Percentiles rank a stretch among this genome's conserved stretches.
These are phyloP conservation scores for Lutjanus argentimaculatus DNA, from an alignment of 2,797 vertebrate genomes.

Conservation along the genomic window DNA sequence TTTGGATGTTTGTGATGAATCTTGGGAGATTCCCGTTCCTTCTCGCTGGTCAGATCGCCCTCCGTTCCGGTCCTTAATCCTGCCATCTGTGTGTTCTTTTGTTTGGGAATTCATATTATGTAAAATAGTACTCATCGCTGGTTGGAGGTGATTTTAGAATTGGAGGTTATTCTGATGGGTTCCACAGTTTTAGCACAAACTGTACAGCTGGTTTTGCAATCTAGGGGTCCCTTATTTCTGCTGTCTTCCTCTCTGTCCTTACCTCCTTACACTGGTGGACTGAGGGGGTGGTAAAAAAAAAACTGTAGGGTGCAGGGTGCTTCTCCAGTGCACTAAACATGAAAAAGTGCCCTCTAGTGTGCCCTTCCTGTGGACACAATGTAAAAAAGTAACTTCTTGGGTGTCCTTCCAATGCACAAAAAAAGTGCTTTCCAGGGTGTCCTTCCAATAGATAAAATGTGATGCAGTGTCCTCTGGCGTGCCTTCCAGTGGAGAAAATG, in stretches of 20 bases:
- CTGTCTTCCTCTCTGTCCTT: neutral
- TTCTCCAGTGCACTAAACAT: no score
- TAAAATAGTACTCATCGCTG: neutral
- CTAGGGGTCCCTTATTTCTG: neutral
- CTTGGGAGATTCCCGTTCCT: conserved; percentile 15
- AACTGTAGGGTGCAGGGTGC: no score
- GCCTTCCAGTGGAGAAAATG: no score
- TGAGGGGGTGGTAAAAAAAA: no score
- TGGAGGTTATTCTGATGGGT: conserved; percentile 11
- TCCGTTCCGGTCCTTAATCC: conserved; percentile 30
- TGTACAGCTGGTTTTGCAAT: neutral
- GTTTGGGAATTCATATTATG: conserved; percentile 35
- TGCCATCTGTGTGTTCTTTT: conserved; percentile 46
- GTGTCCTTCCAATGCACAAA: no score
- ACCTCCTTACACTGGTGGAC: neutral
- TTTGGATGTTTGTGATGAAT: conserved; percentile 30
- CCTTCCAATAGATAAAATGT: no score
- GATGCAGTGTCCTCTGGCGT: no score
- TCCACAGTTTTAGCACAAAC: conserved; percentile 12
- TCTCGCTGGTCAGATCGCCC: neutral
- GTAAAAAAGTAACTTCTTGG: no score
- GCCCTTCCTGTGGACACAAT: no score
- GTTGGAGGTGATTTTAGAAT: conserved; percentile 11
- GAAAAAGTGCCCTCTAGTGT: no score
- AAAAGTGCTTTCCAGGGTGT: no score